Evolutionary conservation across 2,113 vertebrate genomes (phyloP).

Genomic region (Alethe castanea): DNA sequence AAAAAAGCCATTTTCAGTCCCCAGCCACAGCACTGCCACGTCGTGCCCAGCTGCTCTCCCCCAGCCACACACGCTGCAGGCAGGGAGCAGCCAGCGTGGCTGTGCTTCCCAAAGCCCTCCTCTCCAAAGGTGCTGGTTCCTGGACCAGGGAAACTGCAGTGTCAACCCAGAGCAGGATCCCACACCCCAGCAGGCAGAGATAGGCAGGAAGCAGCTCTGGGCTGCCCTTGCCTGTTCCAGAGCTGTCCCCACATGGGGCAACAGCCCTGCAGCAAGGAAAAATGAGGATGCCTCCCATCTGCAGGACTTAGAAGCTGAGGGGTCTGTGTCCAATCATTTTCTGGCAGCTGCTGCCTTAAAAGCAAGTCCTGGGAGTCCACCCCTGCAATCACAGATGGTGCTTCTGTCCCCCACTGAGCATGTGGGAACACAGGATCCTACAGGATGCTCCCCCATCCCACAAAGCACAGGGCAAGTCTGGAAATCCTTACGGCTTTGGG

Average conservation of each 20-base stretch:
- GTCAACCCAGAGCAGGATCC: not conserved
- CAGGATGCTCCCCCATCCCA: not conserved
- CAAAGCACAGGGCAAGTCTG: accelerated
- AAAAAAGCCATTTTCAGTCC: not conserved
- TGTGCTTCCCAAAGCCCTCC: not conserved
- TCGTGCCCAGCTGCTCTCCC: not conserved
- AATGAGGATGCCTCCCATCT: not conserved
- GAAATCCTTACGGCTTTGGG: not conserved
- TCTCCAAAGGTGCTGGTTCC: not conserved
- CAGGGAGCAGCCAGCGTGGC: accelerated
- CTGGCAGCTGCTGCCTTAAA: not conserved
- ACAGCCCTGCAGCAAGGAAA: not conserved
- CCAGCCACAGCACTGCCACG: not conserved
- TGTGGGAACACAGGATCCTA: not conserved
- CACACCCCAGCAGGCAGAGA: not conserved
- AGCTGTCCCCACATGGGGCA: not conserved
- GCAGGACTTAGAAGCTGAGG: not conserved
- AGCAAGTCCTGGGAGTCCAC: not conserved
- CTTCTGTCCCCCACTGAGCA: not conserved
- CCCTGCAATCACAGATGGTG: not conserved
- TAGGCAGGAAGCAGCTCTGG: not conserved
- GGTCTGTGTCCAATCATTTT: not conserved
- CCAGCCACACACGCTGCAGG: not conserved
- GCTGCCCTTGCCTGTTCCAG: not conserved
- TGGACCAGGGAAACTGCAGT: accelerated